A percentile compares a stretch with the other conserved stretches of the same genome.
phyloP scores from a whole-genome alignment of 2,113 vertebrate species.

The Erythrocercus mccallii region DNA sequence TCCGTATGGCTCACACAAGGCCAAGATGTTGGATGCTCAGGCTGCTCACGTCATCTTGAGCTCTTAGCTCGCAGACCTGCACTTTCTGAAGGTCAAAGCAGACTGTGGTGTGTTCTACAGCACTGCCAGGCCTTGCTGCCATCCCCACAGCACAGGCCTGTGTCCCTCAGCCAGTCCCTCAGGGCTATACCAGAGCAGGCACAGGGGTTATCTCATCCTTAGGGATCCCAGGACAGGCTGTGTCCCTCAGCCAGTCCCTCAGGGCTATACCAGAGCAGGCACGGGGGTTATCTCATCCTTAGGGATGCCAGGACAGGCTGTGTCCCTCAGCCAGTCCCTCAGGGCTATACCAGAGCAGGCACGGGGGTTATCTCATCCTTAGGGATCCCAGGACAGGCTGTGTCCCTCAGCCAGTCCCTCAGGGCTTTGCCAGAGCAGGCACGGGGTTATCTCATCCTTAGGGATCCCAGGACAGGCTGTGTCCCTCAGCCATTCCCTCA shows the following conservation, averaged over 20 bases:
- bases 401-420: neutral
- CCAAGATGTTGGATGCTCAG: neutral
- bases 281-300: too few relatives aligned
- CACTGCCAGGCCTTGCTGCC: neutral
- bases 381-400: neutral
- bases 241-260: too few relatives aligned
- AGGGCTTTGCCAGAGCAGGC: neutral
- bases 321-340: too few relatives aligned
- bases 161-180: neutral
- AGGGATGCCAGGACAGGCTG: too few relatives aligned
- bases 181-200: neutral
- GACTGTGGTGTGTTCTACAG: neutral
- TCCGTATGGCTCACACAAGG: rapidly evolving
- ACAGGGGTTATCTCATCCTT: neutral
- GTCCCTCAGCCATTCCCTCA: too few relatives aligned
- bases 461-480: neutral
- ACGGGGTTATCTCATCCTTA: neutral
- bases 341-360: too few relatives aligned
- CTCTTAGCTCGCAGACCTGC: neutral
- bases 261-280: too few relatives aligned
- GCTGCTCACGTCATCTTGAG: neutral
- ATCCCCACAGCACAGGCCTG: neutral
- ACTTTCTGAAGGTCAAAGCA: neutral
- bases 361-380: too few relatives aligned
- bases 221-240: neutral